Evolutionary conservation across 2,888 invertebrate genomes (phyloP).

Genomic region (Tricholauxania praeusta): DNA sequence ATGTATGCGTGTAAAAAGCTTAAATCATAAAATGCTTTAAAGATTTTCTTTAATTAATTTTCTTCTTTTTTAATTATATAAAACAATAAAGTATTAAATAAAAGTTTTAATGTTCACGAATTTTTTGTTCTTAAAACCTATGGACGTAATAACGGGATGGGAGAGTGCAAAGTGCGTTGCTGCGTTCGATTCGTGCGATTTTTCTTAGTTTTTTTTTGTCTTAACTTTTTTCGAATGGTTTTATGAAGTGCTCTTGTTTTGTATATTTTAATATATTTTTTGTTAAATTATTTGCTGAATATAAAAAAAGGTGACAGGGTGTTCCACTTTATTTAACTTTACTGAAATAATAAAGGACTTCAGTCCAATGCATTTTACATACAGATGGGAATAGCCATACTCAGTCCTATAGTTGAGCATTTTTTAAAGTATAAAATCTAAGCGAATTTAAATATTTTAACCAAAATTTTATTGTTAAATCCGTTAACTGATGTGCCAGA

Average conservation of each 20-base stretch:
- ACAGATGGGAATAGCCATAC: no score
- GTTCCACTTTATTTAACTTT: no score
- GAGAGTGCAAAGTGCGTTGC: conserved; percentile 67
- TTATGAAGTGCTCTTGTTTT: conserved; percentile 8
- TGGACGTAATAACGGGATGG: conserved; percentile 69
- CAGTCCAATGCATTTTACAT: no score
- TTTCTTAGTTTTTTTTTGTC: conserved; percentile 11
- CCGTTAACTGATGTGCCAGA: no score
- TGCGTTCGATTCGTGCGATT: conserved; percentile 49
- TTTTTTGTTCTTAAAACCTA: conserved; percentile 62
- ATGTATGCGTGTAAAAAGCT: conserved; percentile 15
- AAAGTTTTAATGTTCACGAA: conserved; percentile 36
- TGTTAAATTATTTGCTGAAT: conserved; percentile 33
- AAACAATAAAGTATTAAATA: conserved; percentile 35
- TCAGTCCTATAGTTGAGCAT: no score
- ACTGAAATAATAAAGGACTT: no score
- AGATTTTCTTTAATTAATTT: neutral
- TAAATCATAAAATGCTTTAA: conserved; percentile 10
- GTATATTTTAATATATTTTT: conserved; percentile 24
- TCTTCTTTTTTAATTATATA: conserved; percentile 45
- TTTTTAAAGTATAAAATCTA: no score
- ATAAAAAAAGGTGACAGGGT: neutral
- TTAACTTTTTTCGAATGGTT: conserved; percentile 25
- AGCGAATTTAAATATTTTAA: no score
- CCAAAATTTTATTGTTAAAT: no score